Conservation (phyloP, 2,888 invertebrate genomes). For the Drosophila picticornis region DNA sequence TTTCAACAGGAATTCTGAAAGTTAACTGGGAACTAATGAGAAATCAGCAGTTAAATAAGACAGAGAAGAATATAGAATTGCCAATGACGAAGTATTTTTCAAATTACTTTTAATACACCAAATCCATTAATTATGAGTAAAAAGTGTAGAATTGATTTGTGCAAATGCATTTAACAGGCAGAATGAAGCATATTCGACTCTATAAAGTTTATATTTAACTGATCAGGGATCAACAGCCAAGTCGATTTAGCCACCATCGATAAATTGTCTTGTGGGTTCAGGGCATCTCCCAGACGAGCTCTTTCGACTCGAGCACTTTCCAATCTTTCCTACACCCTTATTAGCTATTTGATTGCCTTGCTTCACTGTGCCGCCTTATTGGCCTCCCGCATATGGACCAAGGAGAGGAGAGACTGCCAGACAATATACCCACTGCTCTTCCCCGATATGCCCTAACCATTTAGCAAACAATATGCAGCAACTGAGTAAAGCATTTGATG, state of each 20-base stretch:
- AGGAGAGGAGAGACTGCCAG: conserved; percentile 32
- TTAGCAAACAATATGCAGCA: conserved; percentile 57
- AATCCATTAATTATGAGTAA: background rate
- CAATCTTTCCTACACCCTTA: background rate
- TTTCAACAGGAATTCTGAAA: background rate
- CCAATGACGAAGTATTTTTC: background rate
- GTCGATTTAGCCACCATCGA: background rate
- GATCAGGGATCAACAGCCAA: background rate
- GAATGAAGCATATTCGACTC: background rate
- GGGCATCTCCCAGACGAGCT: background rate
- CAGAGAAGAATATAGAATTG: background rate
- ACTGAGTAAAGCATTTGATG: conserved; percentile 48
- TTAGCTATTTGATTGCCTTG: conserved; percentile 1
- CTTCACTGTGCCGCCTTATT: conserved; percentile 57
- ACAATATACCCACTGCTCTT: conserved; percentile 10
- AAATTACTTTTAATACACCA: background rate
- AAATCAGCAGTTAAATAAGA: background rate
- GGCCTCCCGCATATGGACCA: conserved; percentile 34
- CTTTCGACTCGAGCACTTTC: background rate
- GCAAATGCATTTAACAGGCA: background rate
- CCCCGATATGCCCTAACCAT: conserved; percentile 18
- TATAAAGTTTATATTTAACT: background rate
- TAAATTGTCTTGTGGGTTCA: background rate
- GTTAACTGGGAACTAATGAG: background rate
- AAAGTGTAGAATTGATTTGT: background rate